Evolutionary conservation across 2,888 invertebrate genomes (phyloP), one percentile per base, ranked within the genome.

Genomic region (Dicyrtomina minuta): DNA sequence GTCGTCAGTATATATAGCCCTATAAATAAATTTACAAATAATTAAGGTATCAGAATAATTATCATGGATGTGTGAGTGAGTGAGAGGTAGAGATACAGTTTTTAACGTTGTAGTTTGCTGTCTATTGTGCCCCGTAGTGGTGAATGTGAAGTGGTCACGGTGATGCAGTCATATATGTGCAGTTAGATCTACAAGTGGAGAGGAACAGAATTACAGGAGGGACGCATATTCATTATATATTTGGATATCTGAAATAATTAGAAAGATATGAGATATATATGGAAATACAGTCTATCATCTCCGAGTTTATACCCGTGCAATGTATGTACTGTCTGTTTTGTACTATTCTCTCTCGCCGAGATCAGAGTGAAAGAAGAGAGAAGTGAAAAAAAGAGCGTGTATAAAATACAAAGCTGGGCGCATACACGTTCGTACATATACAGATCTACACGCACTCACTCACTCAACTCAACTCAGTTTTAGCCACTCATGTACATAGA

Each of bases 1-100:
- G n/a, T n/a, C n/a, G n/a, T n/a, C n/a, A n/a, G n/a, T n/a, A n/a
- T n/a, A n/a, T n/a, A n/a, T n/a, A n/a, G n/a, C n/a, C n/a, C n/a
- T n/a, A n/a, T n/a, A n/a, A n/a, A n/a, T n/a, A n/a, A n/a, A n/a
- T 3, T 8, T 33, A 33, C 4, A 33, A 33, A 33, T 33, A 49
- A 49, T n/a, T 20, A 49, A 12, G n/a, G 49, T 20, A 49, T 20
- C 49, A 49, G 20, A n/a, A 3, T 20, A 3, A n/a, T 49, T 49
- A 49, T 49, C 49, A 49, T 53, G 53, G 24, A 24, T 51, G 60
- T 20, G 24, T 44, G 24, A 41, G 61, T 44, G 27, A 27, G 56
- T 26, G 56, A 26, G 27, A 24, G 24, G 15, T 8, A 22, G 13
- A 27, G 17, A 56, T 26, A 56, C 27, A 4, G 51, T 27, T 2